phyloP scores from a whole-genome alignment of 2,113 vertebrate species.

The Sturnira hondurensis region DNA sequence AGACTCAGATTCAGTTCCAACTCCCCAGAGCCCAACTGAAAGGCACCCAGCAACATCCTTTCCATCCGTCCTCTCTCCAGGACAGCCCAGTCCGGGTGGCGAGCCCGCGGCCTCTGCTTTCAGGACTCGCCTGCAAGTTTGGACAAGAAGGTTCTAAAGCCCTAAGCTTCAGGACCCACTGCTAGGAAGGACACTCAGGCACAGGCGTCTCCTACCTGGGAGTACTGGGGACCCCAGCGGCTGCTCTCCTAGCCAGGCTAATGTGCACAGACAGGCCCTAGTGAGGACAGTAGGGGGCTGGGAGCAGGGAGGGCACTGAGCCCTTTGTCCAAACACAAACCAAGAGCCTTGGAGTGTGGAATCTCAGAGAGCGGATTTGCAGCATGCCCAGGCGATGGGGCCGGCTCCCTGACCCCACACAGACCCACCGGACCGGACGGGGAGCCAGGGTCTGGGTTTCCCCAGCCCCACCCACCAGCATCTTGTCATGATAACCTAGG shows the following conservation, averaged over 20 bases:
- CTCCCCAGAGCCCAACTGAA: not conserved
- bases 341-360: not conserved
- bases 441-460: not conserved
- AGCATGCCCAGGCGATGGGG: not conserved
- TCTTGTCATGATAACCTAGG: not conserved
- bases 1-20: not conserved
- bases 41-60: no score
- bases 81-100: not conserved
- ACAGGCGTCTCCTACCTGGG: not conserved
- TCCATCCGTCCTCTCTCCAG: not conserved
- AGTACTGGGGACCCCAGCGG: not conserved
- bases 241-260: not conserved
- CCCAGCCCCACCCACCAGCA: not conserved
- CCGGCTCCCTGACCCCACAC: no score
- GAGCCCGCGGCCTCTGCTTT: not conserved
- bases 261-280: not conserved
- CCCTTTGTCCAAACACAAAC: not conserved
- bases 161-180: not conserved
- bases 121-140: not conserved
- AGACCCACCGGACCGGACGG: fast-evolving
- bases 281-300: not conserved
- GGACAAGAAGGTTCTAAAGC: not conserved
- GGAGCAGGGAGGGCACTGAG: not conserved
- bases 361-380: not conserved
- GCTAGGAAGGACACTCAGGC: not conserved